Evolutionary conservation across 2,113 vertebrate genomes (phyloP).

Genomic region (Neodontobutis hainanensis): DNA sequence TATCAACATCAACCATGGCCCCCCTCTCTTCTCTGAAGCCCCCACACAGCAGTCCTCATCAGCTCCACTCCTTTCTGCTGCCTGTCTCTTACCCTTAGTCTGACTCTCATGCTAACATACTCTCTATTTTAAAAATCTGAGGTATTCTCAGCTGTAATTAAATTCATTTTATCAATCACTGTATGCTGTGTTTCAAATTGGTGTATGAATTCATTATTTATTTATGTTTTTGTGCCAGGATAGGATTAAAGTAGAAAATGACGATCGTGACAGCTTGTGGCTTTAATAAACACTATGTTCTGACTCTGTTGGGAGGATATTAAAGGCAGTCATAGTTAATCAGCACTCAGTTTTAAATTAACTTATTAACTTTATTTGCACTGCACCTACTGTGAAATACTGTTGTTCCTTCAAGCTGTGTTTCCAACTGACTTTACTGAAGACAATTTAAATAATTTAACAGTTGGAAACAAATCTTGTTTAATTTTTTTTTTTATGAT

Average conservation of each 20-base stretch:
- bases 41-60: slow-evolving; percentile 21
- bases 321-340: not conserved
- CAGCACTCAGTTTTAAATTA: not conserved
- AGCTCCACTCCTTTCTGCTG: slow-evolving; percentile 20
- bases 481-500: too few relatives aligned
- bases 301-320: slow-evolving; percentile 6
- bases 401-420: not conserved
- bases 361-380: not conserved
- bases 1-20: slow-evolving; percentile 26
- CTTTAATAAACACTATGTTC: slow-evolving; percentile 4
- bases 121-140: not conserved
- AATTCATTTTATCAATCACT: slow-evolving; percentile 34
- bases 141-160: slow-evolving; percentile 31
- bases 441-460: too few relatives aligned
- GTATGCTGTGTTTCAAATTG: slow-evolving; percentile 7
- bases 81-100: slow-evolving; percentile 12
- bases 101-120: not conserved
- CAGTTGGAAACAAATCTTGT: too few relatives aligned
- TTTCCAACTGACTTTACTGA: not conserved
- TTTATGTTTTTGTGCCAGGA: slow-evolving; percentile 12
- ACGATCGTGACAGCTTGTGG: slow-evolving; percentile 33
- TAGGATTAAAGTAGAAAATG: slow-evolving; percentile 24
- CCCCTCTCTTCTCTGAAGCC: not conserved
- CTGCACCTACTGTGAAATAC: not conserved
- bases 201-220: slow-evolving; percentile 42